phyloP scores from a whole-genome alignment of 1,140 invertebrate genomes.

The Drosophila biarmipes region DNA sequence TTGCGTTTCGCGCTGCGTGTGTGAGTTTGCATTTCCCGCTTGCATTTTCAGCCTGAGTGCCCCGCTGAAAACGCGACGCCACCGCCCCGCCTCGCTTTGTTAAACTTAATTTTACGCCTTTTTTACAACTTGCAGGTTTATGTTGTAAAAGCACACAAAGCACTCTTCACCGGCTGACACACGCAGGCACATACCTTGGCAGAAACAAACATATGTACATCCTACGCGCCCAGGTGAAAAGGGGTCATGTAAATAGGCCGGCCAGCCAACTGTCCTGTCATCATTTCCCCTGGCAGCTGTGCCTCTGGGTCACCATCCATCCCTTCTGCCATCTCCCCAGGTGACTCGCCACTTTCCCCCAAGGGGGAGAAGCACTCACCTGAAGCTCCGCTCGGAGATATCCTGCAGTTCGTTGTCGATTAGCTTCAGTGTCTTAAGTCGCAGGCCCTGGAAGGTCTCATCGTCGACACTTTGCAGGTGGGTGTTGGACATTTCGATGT shows the following conservation, averaged over 20 bases:
- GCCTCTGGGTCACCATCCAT: constrained; percentile 37
- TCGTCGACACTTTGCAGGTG: constrained; percentile 85
- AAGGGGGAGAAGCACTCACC: constrained; percentile 58
- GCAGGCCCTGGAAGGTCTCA: constrained; percentile 84
- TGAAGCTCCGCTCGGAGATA: constrained; percentile 84
- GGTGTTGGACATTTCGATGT: constrained; percentile 86
- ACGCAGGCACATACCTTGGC: constrained; percentile 8
- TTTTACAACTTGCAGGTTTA: constrained; percentile 81
- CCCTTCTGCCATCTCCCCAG: background rate
- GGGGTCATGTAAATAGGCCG: constrained; percentile 67
- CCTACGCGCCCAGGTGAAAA: constrained; percentile 18
- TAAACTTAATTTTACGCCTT: constrained; percentile 83
- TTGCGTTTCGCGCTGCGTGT: constrained; percentile 36
- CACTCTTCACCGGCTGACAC: constrained; percentile 43
- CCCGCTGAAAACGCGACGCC: constrained; percentile 18
- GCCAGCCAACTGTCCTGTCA: constrained; percentile 65
- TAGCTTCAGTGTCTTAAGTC: constrained; percentile 85
- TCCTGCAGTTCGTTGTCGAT: constrained; percentile 86
- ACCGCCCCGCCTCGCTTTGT: constrained; percentile 52
- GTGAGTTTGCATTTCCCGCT: constrained; percentile 79
- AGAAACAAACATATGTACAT: constrained; percentile 3
- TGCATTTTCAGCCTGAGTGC: constrained; percentile 78
- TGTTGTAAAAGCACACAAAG: constrained; percentile 65
- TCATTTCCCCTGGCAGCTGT: constrained; percentile 31
- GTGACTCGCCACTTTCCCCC: constrained; percentile 50